Conservation (phyloP, 2,797 vertebrate species). For the Sebastes paucispinis region DNA sequence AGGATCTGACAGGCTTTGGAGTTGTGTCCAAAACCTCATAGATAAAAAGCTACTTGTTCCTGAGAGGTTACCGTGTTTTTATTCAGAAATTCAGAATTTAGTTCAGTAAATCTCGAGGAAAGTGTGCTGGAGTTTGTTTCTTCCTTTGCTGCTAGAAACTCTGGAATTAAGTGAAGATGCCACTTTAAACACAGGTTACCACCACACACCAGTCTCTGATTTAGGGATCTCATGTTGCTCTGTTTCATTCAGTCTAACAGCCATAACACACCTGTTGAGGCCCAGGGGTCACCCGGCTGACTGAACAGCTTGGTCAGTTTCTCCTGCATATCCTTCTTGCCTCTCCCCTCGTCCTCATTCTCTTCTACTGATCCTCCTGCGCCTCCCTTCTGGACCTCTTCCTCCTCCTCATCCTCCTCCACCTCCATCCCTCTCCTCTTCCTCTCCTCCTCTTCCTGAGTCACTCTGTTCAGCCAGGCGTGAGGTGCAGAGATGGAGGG, state of each 20-base stretch:
- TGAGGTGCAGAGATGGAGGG: conserved; percentile 63
- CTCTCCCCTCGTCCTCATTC: conserved; percentile 73
- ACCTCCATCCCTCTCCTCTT: conserved; percentile 76
- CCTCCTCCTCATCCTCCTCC: background rate
- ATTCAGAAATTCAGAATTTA: background rate
- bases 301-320: conserved; percentile 89
- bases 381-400: conserved; percentile 16
- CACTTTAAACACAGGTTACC: background rate
- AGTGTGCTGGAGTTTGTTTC: background rate
- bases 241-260: background rate
- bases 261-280: conserved; percentile 60
- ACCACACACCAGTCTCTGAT: background rate
- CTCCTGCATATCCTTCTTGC: conserved; percentile 87
- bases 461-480: conserved; percentile 84
- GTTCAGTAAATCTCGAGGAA: background rate
- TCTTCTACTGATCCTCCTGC: conserved; percentile 25
- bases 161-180: background rate
- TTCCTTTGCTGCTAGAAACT: background rate
- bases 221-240: background rate
- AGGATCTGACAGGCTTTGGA: background rate
- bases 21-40: background rate
- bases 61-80: background rate
- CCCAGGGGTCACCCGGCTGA: conserved; percentile 83
- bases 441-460: conserved; percentile 88
- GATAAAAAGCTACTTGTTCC: background rate